A percentile compares a stretch with the other conserved stretches of the same genome.
Evolutionary conservation across 2,888 invertebrate species (phyloP).

Genomic region (Baccha elongata): DNA sequence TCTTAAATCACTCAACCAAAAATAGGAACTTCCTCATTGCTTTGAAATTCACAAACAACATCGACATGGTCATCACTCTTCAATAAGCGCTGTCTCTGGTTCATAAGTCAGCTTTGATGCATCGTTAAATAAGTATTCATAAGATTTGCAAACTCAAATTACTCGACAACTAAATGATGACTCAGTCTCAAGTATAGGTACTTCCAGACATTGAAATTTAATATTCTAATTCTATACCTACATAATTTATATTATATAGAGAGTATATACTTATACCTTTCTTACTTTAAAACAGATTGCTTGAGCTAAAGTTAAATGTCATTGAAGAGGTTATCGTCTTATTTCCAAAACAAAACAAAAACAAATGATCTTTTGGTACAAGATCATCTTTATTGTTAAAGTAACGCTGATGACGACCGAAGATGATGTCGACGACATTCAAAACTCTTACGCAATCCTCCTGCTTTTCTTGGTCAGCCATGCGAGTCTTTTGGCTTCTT

Average conservation of each 20-base stretch:
- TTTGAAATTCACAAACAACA: constrained; percentile 5
- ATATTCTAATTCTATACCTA: too few relatives aligned
- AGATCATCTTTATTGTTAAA: constrained; percentile 36
- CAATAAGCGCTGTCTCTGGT: constrained; percentile 16
- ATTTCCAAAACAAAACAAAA: constrained; percentile 26
- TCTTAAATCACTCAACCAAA: constrained; percentile 58
- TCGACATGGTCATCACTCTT: not conserved
- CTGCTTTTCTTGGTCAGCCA: constrained; percentile 67
- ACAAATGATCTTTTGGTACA: constrained; percentile 35
- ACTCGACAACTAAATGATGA: constrained; percentile 8
- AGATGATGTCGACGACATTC: constrained; percentile 47
- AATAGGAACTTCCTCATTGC: constrained; percentile 66
- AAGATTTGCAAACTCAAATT: constrained; percentile 24
- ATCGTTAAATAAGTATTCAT: constrained; percentile 19
- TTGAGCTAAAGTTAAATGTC: too few relatives aligned
- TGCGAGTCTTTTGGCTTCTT: constrained; percentile 44
- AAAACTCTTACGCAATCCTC: constrained; percentile 60
- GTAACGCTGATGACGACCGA: constrained; percentile 5
- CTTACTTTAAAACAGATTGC: too few relatives aligned
- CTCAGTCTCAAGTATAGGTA: constrained; percentile 7
- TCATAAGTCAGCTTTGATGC: constrained; percentile 54
- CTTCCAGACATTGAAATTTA: constrained; percentile 55
- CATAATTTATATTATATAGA: too few relatives aligned
- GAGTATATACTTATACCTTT: too few relatives aligned
- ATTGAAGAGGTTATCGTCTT: constrained; percentile 58